phyloP scores from a whole-genome alignment of 2,888 invertebrate species.

The Agriopis aurantiaria region DNA sequence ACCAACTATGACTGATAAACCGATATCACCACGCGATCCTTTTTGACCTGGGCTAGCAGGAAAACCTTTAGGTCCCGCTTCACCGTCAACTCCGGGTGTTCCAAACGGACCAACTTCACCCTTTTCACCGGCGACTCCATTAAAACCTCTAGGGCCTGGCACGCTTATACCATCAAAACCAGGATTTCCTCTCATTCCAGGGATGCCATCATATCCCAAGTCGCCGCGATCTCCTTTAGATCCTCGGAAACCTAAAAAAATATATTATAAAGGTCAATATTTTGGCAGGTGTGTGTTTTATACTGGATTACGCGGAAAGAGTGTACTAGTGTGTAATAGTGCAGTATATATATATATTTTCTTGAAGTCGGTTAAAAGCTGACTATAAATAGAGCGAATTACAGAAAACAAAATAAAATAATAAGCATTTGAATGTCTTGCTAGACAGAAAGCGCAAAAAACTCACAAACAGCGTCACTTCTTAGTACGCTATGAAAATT shows the following conservation, averaged over 20 bases:
- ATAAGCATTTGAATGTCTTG: too few species aligned
- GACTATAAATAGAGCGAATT: too few species aligned
- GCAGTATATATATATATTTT: too few species aligned
- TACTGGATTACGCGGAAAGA: background rate
- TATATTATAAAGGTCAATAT: background rate
- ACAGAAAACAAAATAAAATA: too few species aligned
- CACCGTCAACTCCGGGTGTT: constrained; percentile 79
- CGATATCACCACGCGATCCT: constrained; percentile 82
- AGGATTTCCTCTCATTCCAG: constrained; percentile 67
- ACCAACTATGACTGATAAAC: constrained; percentile 76
- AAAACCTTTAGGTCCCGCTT: constrained; percentile 87
- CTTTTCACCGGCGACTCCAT: constrained; percentile 89
- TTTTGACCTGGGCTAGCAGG: constrained; percentile 87
- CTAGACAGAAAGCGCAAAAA: too few species aligned
- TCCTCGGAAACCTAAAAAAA: constrained; percentile 52
- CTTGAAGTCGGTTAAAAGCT: too few species aligned
- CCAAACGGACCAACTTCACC: constrained; percentile 89
- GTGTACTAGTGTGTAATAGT: background rate
- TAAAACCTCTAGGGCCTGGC: constrained; percentile 82
- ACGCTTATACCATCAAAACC: constrained; percentile 73
- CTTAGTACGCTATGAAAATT: too few species aligned
- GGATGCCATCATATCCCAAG: constrained; percentile 67
- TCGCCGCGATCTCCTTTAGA: constrained; percentile 72
- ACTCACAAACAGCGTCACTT: too few species aligned
- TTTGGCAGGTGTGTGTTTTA: background rate